Conservation (phyloP, 2,888 invertebrate genomes). For the Melanargia galathea region DNA sequence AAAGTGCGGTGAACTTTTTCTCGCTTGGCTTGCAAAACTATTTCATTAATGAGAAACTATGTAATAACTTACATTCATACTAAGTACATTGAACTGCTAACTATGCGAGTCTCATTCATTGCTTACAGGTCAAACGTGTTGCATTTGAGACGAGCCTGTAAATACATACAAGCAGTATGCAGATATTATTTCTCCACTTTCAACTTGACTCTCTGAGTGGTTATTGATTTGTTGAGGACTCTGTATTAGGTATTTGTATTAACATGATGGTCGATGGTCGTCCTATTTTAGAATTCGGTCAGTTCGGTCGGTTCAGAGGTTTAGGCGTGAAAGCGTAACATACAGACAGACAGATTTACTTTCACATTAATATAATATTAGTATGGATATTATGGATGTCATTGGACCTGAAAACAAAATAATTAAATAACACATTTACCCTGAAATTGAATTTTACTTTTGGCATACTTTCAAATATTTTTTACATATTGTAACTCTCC, state of each 20-base stretch:
- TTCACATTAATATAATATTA: no score
- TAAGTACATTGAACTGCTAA: constrained; percentile 26
- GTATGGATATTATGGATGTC: no score
- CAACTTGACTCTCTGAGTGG: background rate
- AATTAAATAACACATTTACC: no score
- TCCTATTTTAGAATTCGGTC: no score
- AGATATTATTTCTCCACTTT: constrained; percentile 7
- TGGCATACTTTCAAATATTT: no score
- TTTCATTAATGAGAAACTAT: constrained; percentile 18
- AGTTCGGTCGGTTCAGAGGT: no score
- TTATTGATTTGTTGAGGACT: background rate
- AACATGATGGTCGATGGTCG: background rate
- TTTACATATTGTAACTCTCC: background rate
- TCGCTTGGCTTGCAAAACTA: constrained; percentile 1
- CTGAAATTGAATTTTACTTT: no score
- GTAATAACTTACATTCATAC: constrained; percentile 14
- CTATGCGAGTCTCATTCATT: constrained; percentile 13
- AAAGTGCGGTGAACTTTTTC: background rate
- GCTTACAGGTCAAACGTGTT: constrained; percentile 17
- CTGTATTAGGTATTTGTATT: background rate
- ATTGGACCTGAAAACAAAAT: no score
- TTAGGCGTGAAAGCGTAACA: no score
- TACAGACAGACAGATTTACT: no score
- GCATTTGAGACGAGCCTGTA: constrained; percentile 10
- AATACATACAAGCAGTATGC: background rate